A percentile compares a stretch with the other conserved stretches of the same genome.
Conservation (phyloP, 2,113 vertebrate species). For the Mustelus asterias region DNA sequence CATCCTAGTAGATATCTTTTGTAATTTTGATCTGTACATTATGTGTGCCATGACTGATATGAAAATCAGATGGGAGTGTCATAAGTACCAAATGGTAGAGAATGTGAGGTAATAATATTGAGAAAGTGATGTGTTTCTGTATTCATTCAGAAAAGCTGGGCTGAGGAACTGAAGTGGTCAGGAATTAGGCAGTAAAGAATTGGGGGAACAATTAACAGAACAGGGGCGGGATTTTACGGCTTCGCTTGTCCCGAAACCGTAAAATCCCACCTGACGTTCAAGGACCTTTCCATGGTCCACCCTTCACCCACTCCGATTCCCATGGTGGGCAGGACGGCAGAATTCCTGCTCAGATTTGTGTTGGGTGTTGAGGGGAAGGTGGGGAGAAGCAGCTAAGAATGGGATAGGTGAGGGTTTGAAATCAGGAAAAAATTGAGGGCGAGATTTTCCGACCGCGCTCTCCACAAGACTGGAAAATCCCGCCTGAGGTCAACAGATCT, state of each 20-base stretch:
- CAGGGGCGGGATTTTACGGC: no score
- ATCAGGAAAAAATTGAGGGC: background rate
- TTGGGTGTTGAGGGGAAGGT: background rate
- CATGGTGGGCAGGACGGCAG: no score
- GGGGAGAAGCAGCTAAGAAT: background rate
- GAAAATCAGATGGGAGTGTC: background rate
- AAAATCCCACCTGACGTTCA: no score
- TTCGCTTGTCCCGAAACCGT: no score
- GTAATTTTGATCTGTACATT: background rate
- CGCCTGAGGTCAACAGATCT: no score
- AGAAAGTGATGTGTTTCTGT: background rate
- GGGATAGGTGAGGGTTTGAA: background rate
- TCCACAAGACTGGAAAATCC: no score
- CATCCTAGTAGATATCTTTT: background rate
- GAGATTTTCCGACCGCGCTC: no score
- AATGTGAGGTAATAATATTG: background rate
- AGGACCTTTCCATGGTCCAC: no score
- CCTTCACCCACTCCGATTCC: background rate
- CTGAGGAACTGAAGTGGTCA: background rate
- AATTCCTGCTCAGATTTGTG: background rate
- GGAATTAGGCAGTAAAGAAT: background rate
- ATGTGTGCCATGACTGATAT: background rate
- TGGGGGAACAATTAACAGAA: background rate
- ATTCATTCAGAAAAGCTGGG: background rate
- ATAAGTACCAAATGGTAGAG: background rate